phyloP scores from a whole-genome alignment of 35 echinoderm and acorn worm genomes.

The Apostichopus parvimensis region DNA sequence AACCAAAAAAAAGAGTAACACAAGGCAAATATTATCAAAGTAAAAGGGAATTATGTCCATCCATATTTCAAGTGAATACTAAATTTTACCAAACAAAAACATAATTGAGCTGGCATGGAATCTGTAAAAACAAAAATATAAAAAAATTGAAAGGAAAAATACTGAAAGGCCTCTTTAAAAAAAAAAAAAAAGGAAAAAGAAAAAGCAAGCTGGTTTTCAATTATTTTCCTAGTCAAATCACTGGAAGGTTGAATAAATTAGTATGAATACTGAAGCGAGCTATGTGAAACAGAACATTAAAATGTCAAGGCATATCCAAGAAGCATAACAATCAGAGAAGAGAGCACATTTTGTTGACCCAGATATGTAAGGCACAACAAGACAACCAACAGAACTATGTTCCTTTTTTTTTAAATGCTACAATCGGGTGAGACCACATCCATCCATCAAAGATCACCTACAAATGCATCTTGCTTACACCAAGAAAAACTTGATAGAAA shows the following conservation, averaged over 20 bases:
- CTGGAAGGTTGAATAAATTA: slow-evolving; percentile 66
- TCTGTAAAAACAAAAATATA: slow-evolving; percentile 52
- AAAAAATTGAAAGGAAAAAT: slow-evolving; percentile 59
- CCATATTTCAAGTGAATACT: slow-evolving; percentile 53
- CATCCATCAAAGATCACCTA: not conserved
- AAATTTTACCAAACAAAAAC: slow-evolving; percentile 32
- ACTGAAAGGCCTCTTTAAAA: slow-evolving; percentile 58
- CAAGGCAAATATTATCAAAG: slow-evolving; percentile 33
- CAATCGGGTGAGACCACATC: not conserved
- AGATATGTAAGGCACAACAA: slow-evolving; percentile 54
- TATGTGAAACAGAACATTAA: slow-evolving; percentile 40
- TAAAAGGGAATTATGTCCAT: slow-evolving; percentile 17
- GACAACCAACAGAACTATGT: slow-evolving; percentile 29
- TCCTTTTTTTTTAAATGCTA: not conserved
- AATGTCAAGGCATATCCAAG: slow-evolving; percentile 62
- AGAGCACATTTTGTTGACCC: slow-evolving; percentile 51
- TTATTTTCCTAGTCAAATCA: slow-evolving; percentile 49
- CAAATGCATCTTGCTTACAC: not conserved
- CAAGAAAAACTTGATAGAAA: not conserved
- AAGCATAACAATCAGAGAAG: slow-evolving; percentile 29
- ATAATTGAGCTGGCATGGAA: slow-evolving; percentile 56
- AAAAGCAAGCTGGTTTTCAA: slow-evolving; percentile 27
- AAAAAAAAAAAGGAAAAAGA: slow-evolving; percentile 1
- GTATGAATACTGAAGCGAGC: slow-evolving; percentile 62
- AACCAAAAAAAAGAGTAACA: not conserved